Conservation (phyloP, 2,888 invertebrate species). For the Noctua fimbriata region DNA sequence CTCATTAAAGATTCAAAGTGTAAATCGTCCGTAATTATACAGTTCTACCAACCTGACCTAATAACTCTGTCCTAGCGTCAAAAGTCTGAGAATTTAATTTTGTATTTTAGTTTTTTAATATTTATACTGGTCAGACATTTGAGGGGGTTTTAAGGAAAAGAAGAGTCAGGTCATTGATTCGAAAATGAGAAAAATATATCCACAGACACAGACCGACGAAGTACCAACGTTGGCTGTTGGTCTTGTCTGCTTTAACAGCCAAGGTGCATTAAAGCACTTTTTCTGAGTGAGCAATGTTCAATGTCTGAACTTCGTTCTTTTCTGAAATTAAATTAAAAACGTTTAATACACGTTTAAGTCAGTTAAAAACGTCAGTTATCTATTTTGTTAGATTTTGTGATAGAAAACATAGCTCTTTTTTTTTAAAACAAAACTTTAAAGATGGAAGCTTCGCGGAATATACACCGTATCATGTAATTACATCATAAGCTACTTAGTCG, state of each 20-base stretch:
- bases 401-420: not conserved
- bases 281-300: not conserved
- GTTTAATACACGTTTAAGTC: no score
- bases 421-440: not conserved
- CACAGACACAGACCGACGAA: not conserved
- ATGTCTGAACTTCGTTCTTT: not conserved
- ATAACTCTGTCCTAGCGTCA: conserved; percentile 3
- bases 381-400: not conserved
- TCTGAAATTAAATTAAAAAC: no score
- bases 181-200: not conserved
- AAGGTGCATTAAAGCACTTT: not conserved
- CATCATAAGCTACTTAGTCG: conserved; percentile 14
- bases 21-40: conserved; percentile 27
- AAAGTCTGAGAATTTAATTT: conserved; percentile 10
- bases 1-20: conserved; percentile 33
- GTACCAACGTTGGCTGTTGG: no score
- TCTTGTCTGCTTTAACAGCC: not conserved
- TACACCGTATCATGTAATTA: not conserved
- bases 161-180: not conserved
- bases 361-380: not conserved
- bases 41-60: conserved; percentile 3
- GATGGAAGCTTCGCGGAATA: not conserved
- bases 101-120: not conserved
- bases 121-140: not conserved
- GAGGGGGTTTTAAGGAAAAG: not conserved